Conservation (phyloP, 37 sponge, comb jelly and placozoan species). For the Oopsacas minuta region DNA sequence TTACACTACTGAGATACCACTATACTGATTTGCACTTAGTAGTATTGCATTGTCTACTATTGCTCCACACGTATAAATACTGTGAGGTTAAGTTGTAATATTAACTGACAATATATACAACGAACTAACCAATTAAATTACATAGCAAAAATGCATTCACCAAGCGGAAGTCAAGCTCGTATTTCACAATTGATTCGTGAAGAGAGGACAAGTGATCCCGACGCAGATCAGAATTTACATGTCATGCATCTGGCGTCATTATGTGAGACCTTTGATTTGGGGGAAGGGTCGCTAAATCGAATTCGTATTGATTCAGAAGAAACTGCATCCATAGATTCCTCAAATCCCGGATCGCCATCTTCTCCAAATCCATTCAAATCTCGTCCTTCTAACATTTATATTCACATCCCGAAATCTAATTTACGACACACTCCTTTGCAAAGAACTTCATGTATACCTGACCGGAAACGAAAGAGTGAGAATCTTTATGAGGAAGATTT, state of each 20-base stretch:
- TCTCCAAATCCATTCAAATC: neutral
- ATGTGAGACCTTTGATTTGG: neutral
- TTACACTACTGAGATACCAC: no score
- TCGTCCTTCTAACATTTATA: neutral
- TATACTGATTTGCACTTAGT: no score
- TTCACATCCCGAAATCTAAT: neutral
- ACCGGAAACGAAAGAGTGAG: neutral
- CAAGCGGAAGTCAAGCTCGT: constrained; percentile 12
- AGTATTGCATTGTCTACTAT: neutral
- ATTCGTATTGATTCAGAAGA: neutral
- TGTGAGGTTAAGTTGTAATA: neutral
- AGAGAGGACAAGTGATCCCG: neutral
- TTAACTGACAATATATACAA: neutral
- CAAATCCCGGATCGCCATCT: neutral
- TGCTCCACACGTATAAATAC: neutral
- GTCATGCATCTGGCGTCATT: neutral
- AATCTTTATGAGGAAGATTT: neutral
- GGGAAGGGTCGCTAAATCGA: neutral
- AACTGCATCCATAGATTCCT: neutral
- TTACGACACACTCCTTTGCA: neutral
- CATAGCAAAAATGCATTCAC: neutral
- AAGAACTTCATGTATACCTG: neutral
- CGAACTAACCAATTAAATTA: neutral
- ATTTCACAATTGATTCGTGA: constrained; percentile 12
- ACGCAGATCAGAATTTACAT: neutral